Base-by-base conservation (phyloP, 2,113 vertebrate species). In the Alligator mississippiensis region DNA sequence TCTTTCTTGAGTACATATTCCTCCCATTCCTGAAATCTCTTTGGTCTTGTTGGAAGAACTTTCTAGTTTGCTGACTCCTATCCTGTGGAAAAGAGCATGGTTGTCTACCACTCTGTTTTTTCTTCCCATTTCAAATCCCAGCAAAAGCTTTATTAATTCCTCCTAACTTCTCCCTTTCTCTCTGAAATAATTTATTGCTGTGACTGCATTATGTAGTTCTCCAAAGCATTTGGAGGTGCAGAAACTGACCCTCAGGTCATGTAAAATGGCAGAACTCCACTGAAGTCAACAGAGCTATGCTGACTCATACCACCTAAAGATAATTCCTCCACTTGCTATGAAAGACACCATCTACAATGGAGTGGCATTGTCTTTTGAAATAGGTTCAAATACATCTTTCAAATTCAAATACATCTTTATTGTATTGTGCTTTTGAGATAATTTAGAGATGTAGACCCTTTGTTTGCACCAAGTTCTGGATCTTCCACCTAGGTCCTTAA, bases 41-140 rank as follows among this genome's bases (percentile, higher is more conserved):
- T 24, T 1, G 0, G 7, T 3, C 34, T 13, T 38, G n/a, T 63
- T 68, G 19, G 77, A 54, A 70, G 80, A 84, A 5, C 1, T 72
- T 74, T 9, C 27, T 38, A 55, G 28, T 54, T n/a, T 66, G 63
- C 62, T 47, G 22, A 13, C 19, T 38, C 30, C 68, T 22, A 34
- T 19, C 68, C 30, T 30, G 66, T 22, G 14, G 38, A 30, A 74
- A 90, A 92, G 11, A 28, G 3, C 63, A 58, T 34, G 5, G 68
- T 38, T 19, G 22, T 47, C 47, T 19, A 70, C 17, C n/a, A 34
- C 19, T 38, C 11, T 70, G 30, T 9, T 30, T 70, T 30, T 34
- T 34, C 30, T 11, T 34, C 68, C 68, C 11, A 4, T 72, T 72
- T 38, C 30, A 34, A 38, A 72, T 38, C 68, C 30, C 19, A 72